Evolutionary conservation across 2,797 vertebrate genomes (phyloP).

Genomic region (Rhinichthys osculus): DNA sequence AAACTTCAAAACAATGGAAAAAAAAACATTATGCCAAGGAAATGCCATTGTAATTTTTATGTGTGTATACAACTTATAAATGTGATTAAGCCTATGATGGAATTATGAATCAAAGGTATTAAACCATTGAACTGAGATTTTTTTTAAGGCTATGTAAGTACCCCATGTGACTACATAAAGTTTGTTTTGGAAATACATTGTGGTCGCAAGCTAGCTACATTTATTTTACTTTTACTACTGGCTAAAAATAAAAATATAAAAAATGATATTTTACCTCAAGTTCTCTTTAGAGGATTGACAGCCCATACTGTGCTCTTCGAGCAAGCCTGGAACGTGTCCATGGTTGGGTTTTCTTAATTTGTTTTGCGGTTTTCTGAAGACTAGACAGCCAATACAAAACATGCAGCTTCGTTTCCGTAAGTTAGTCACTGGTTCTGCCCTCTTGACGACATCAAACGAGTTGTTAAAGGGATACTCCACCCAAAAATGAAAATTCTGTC

Average conservation of each 20-base stretch:
- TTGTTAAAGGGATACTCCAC: too few relatives aligned
- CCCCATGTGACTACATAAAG: not conserved
- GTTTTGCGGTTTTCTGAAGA: not conserved
- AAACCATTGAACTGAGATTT: too few relatives aligned
- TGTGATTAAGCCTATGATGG: too few relatives aligned
- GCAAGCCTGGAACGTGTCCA: not conserved
- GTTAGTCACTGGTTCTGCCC: not conserved
- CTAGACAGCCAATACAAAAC: not conserved
- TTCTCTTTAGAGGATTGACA: not conserved
- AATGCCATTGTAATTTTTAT: too few relatives aligned
- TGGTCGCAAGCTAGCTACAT: not conserved
- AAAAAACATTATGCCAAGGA: too few relatives aligned
- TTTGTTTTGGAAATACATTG: too few relatives aligned
- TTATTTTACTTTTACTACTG: not conserved
- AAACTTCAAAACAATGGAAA: too few relatives aligned
- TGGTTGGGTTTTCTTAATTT: not conserved
- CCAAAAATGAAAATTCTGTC: too few relatives aligned
- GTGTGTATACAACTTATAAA: too few relatives aligned
- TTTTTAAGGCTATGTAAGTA: not conserved
- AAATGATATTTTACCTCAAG: not conserved
- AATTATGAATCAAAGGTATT: too few relatives aligned
- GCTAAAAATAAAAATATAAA: not conserved
- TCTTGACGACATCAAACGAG: not conserved
- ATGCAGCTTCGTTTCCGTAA: not conserved
- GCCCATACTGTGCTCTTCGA: not conserved